These are phyloP conservation scores for Axinella damicornis DNA, from an alignment of 37 sponge, comb jelly and placozoan species.

Conservation along the genomic window DNA sequence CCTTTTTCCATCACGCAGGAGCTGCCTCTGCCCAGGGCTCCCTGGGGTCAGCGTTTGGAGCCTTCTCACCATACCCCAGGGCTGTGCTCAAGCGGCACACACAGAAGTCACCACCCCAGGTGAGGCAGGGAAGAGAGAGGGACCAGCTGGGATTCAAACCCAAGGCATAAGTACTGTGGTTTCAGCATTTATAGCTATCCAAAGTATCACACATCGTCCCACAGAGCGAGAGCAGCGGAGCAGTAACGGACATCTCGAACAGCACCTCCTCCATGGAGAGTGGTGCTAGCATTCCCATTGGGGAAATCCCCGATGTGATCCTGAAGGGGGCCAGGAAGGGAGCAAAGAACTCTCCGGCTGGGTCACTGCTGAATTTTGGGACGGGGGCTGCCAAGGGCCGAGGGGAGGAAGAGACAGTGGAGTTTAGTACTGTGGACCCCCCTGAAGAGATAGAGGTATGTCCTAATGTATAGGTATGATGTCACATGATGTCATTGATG, in stretches of 20 bases:
- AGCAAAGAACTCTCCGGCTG: not conserved
- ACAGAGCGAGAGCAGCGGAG: conserved; percentile 60
- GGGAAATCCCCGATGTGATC: not conserved
- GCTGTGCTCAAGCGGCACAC: not conserved
- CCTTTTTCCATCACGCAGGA: not conserved
- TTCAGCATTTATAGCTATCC: no score
- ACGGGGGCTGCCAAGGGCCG: not conserved
- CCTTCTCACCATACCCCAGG: conserved; percentile 40
- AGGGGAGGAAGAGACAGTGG: not conserved
- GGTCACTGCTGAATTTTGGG: conserved; percentile 7
- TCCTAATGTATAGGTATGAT: no score
- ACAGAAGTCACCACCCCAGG: not conserved
- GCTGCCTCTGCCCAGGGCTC: not conserved
- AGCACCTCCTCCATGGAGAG: not conserved
- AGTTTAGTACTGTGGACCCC: no score
- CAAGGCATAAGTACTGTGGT: no score
- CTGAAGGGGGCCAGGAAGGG: not conserved
- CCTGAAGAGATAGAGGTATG: no score
- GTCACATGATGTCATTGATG: no score
- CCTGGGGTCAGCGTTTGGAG: conserved; percentile 9
- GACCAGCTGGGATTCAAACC: no score
- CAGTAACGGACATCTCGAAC: conserved; percentile 9
- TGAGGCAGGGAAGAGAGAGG: no score
- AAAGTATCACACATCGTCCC: not conserved
- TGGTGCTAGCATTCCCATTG: not conserved